These are phyloP conservation scores for Chanos chanos DNA, from an alignment of 2,797 vertebrate genomes.

Conservation along the genomic window DNA sequence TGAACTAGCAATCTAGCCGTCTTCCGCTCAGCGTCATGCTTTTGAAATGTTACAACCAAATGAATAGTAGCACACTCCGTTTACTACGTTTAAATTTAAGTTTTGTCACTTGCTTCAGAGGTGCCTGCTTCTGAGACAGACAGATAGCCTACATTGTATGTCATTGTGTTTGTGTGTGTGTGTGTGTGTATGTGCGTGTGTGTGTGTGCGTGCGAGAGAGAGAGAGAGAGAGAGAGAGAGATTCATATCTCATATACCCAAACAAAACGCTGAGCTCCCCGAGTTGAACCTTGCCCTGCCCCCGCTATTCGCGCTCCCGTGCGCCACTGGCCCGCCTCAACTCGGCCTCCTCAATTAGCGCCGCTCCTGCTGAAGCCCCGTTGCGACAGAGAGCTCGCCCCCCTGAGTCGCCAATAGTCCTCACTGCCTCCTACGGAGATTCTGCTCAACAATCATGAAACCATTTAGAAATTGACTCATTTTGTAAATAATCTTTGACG, in stretches of 20 bases:
- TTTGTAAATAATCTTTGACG: slow-evolving; percentile 74
- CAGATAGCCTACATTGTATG: too few species aligned
- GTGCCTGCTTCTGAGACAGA: too few species aligned
- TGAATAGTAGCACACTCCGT: too few species aligned
- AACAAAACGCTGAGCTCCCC: slow-evolving; percentile 40
- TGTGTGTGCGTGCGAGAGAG: slow-evolving; percentile 11
- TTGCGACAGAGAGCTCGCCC: slow-evolving; percentile 46
- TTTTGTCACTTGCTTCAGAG: too few species aligned
- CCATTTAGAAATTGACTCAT: slow-evolving; percentile 62
- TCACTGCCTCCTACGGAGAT: slow-evolving; percentile 61
- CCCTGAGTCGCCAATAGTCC: slow-evolving; percentile 40
- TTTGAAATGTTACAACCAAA: too few species aligned
- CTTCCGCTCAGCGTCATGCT: too few species aligned
- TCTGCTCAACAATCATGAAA: slow-evolving; percentile 58
- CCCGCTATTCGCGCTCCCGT: slow-evolving; percentile 28
- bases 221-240: slow-evolving; percentile 6
- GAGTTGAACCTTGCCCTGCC: slow-evolving; percentile 39
- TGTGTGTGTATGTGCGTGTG: neutral
- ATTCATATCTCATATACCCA: slow-evolving; percentile 38
- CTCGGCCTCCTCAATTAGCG: slow-evolving; percentile 54
- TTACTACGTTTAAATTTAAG: too few species aligned
- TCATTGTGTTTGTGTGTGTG: neutral
- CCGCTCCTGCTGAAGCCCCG: slow-evolving; percentile 44
- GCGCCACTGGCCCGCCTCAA: slow-evolving; percentile 36
- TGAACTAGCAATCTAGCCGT: too few species aligned